phyloP scores from a whole-genome alignment of 23 tunicate species.

The Halocynthia roretzi region DNA sequence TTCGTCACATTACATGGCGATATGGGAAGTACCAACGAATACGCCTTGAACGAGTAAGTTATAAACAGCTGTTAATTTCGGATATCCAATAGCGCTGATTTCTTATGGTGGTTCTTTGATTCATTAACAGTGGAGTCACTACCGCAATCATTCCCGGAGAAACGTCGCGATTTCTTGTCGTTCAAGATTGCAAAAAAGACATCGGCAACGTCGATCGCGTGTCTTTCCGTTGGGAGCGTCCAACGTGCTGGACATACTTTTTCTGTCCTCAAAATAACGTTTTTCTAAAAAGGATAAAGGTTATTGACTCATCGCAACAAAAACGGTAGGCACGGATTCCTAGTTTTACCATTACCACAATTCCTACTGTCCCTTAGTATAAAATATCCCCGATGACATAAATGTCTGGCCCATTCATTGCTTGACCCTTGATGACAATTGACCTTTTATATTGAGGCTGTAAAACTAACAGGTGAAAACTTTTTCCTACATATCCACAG shows the following conservation, averaged over 20 bases:
- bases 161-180: constrained; percentile 67
- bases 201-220: constrained; percentile 58
- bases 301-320: constrained; percentile 61
- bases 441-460: too few relatives aligned
- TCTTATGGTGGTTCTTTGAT: too few relatives aligned
- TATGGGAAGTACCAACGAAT: constrained; percentile 43
- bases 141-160: constrained; percentile 64
- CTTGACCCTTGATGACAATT: too few relatives aligned
- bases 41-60: constrained; percentile 82
- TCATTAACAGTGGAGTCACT: constrained; percentile 48
- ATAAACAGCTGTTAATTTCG: too few relatives aligned
- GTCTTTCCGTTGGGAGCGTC: constrained; percentile 59
- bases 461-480: too few relatives aligned
- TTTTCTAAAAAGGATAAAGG: constrained; percentile 50
- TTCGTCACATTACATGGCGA: constrained; percentile 71
- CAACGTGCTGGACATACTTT: constrained; percentile 35
- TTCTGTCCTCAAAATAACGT: constrained; percentile 51
- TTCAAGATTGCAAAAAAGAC: constrained; percentile 47
- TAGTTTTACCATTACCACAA: too few relatives aligned
- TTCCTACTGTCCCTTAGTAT: too few relatives aligned
- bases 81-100: too few relatives aligned
- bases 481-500: not conserved
- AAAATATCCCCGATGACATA: too few relatives aligned
- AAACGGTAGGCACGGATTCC: constrained; percentile 55
- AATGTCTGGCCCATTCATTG: too few relatives aligned